Evolutionary conservation across 2,797 vertebrate genomes (phyloP), one percentile per base, ranked within the genome.

Genomic region (Vespertilio murinus): DNA sequence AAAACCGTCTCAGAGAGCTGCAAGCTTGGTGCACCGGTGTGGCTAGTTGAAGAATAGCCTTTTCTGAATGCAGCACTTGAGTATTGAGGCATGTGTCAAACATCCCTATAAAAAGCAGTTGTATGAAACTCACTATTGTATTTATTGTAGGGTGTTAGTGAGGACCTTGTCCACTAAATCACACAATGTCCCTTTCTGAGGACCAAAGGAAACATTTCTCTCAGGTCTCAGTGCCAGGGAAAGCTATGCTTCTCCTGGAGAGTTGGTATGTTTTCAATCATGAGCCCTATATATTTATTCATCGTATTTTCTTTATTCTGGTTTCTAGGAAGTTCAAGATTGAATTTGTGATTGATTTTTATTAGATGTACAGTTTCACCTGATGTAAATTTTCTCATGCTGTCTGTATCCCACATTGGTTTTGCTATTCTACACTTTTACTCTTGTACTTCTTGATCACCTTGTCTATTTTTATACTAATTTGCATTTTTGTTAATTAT

Each of bases 131-230:
- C 33, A 0, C 59, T 33, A 23, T 56, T 90, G 2, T 88, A 75
- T 90, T 93, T 59, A 75, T 47, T 82, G 11, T 83, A 90, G n/a
- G 12, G 13, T 90, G 8, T 82, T 92, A 74, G 10, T 70, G 38
- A 92, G 78, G 74, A 69, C 11, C 52, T 94, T 87, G 52, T 54
- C 30, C 47, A 74, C 35, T 82, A 85, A 92, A 88, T 90, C 52
- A 88, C 47, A 71, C 7, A 52, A 33, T 49, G 22, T 40, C 17
- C 54, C 5, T 13, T 79, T 90, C 40, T n/a, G 74, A 93, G 10
- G n/a, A 79, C n/a, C 28, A 89, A 82, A 94, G n/a, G n/a, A 92
- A 38, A 93, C 35, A 61, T 75, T 70, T 88, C 28, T 92, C 17
- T 65, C 33, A 65, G 25, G 5, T 78, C 54, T 94, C 78, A 67